Evolutionary conservation across 2,797 vertebrate genomes (phyloP).

Genomic region (Pangasius sanitwongsei): DNA sequence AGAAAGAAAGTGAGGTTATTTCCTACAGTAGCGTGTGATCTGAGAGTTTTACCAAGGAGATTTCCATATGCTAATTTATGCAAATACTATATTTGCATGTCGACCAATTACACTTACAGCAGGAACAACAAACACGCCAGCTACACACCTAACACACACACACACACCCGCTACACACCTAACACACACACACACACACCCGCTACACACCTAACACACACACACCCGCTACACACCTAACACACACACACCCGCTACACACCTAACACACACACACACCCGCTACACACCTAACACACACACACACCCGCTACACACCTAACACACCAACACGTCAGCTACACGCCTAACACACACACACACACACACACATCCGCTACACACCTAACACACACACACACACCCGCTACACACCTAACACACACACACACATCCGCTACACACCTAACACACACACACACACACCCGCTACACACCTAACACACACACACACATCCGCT

Average conservation of each 20-base stretch:
- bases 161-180: constrained; percentile 31
- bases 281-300: neutral
- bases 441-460: too few species aligned
- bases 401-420: too few species aligned
- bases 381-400: too few species aligned
- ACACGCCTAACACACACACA: too few species aligned
- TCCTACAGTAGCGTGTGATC: constrained; percentile 9
- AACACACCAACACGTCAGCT: neutral
- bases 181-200: neutral
- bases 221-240: neutral
- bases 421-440: too few species aligned
- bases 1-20: neutral
- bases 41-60: neutral
- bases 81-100: neutral
- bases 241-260: neutral
- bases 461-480: too few species aligned
- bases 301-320: neutral
- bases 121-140: constrained; percentile 9
- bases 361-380: too few species aligned
- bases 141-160: constrained; percentile 29
- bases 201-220: neutral
- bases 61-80: constrained; percentile 9
- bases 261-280: neutral
- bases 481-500: neutral
- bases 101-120: neutral